phyloP scores from a whole-genome alignment of 1,140 invertebrate genomes.

The Macrosteles quadrilineatus region DNA sequence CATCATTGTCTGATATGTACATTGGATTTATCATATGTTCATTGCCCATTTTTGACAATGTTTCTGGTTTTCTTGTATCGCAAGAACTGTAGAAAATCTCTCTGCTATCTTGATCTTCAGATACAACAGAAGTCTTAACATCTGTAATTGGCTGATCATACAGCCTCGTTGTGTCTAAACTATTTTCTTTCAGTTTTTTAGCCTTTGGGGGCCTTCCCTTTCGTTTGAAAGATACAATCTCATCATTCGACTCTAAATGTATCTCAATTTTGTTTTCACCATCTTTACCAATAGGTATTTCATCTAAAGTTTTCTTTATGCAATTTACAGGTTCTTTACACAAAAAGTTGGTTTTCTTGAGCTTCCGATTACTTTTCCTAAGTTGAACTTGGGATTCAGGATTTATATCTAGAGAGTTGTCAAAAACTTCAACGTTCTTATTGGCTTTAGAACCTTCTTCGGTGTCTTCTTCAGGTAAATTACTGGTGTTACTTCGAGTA shows the following conservation, averaged over 20 bases:
- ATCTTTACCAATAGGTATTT: neutral
- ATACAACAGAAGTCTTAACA: neutral
- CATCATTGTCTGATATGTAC: too few relatives aligned
- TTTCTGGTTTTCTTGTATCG: too few relatives aligned
- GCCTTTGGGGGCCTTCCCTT: conserved; percentile 5
- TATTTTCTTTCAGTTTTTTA: neutral
- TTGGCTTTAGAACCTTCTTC: too few relatives aligned
- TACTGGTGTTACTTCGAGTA: neutral
- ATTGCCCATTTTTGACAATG: too few relatives aligned
- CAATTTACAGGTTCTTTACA: neutral
- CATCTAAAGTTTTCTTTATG: neutral
- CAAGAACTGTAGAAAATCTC: too few relatives aligned
- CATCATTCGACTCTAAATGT: neutral
- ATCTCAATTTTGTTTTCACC: neutral
- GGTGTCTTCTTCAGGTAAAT: neutral
- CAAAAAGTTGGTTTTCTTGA: neutral
- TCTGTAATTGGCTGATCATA: neutral
- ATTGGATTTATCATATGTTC: too few relatives aligned
- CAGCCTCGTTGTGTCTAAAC: too few relatives aligned
- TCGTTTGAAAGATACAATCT: neutral
- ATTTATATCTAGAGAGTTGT: neutral
- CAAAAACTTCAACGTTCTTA: neutral
- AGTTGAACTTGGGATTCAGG: neutral
- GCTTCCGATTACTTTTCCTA: conserved; percentile 1
- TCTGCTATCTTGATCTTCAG: too few relatives aligned